These are phyloP conservation scores for Stigmatopora argus DNA, from an alignment of 2,113 vertebrate genomes.

Conservation along the genomic window DNA sequence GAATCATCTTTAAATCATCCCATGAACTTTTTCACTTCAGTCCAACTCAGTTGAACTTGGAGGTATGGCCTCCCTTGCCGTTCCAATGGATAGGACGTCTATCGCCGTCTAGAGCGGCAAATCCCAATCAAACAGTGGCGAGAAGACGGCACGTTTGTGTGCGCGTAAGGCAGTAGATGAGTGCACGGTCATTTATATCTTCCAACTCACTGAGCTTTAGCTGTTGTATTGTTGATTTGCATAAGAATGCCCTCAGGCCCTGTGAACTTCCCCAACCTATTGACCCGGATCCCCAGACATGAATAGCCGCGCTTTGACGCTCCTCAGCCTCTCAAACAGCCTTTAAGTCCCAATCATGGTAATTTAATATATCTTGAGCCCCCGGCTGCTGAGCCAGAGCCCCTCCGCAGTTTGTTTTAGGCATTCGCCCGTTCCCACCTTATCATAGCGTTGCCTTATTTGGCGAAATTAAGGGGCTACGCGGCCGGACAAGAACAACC, in stretches of 20 bases:
- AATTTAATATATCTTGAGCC: slow-evolving; percentile 99
- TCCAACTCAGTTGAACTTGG: no score
- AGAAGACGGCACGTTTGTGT: slow-evolving; percentile 63
- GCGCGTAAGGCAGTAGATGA: slow-evolving; percentile 79
- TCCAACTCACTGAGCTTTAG: slow-evolving; percentile 86
- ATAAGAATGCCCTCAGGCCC: slow-evolving; percentile 92
- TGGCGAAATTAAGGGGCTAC: slow-evolving; percentile 78
- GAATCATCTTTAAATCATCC: no score
- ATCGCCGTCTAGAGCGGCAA: no score
- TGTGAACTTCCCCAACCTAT: slow-evolving; percentile 91
- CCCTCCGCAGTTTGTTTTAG: slow-evolving; percentile 91
- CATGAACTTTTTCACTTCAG: no score
- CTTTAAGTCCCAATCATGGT: slow-evolving; percentile 96
- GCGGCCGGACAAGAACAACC: slow-evolving; percentile 74
- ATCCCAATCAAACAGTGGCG: slow-evolving; percentile 8
- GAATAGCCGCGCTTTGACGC: slow-evolving; percentile 84
- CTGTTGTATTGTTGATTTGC: slow-evolving; percentile 84
- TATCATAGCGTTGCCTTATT: slow-evolving; percentile 79
- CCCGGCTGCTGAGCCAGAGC: slow-evolving; percentile 81
- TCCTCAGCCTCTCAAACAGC: slow-evolving; percentile 83
- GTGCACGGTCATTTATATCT: slow-evolving; percentile 93
- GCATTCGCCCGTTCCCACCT: slow-evolving; percentile 82
- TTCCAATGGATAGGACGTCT: no score
- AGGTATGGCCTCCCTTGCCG: no score
- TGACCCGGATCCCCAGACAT: slow-evolving; percentile 86